Conservation (phyloP, 1,140 invertebrate genomes). For the Cryptotermes secundus region DNA sequence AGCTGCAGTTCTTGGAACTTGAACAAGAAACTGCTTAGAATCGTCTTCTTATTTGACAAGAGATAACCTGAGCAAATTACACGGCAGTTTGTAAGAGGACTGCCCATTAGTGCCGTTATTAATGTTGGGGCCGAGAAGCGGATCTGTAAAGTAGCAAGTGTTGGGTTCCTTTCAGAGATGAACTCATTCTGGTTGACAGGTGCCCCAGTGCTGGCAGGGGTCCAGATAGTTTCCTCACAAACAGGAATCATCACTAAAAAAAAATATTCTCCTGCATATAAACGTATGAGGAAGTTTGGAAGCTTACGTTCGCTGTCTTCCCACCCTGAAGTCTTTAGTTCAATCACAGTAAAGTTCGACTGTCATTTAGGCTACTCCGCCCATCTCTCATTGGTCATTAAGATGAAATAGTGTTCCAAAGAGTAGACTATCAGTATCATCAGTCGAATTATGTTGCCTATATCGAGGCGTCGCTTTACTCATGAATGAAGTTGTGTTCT, state of each 20-base stretch:
- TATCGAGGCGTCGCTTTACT: no score
- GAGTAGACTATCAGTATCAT: no score
- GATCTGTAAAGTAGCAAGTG: background rate
- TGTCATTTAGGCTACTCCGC: no score
- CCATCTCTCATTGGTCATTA: no score
- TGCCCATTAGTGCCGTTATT: conserved; percentile 2
- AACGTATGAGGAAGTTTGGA: background rate
- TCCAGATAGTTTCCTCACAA: background rate
- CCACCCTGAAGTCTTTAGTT: no score
- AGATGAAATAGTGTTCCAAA: no score
- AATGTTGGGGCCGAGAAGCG: background rate
- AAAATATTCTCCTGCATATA: background rate
- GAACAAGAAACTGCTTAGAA: background rate
- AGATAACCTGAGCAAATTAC: conserved; percentile 17
- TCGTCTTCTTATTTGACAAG: background rate
- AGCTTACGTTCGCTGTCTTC: no score
- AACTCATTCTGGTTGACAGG: background rate
- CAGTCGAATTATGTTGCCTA: no score
- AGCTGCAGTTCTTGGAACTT: background rate
- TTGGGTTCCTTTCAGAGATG: background rate
- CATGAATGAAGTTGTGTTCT: no score
- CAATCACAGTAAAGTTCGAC: no score
- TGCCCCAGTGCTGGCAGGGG: background rate
- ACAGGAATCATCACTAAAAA: background rate
- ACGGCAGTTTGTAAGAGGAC: conserved; percentile 2